A percentile compares a stretch with the other conserved stretches of the same genome.
phyloP scores from a whole-genome alignment of 2,888 invertebrate genomes.

The Cantharis lateralis region DNA sequence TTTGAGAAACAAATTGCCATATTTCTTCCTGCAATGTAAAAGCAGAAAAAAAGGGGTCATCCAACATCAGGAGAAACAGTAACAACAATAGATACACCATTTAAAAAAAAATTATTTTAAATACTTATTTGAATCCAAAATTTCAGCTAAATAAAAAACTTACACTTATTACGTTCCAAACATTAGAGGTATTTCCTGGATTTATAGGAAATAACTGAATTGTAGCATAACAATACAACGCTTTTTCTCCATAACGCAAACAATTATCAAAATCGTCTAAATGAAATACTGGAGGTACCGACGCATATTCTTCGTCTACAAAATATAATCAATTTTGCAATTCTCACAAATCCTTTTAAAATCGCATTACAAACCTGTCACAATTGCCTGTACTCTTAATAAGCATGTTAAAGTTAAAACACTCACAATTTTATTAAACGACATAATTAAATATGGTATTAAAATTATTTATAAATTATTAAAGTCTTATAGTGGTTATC shows the following conservation, averaged over 20 bases:
- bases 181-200: constrained; percentile 10
- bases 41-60: too few species aligned
- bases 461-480: neutral
- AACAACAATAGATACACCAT: too few species aligned
- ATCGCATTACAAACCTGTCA: neutral
- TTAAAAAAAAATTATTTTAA: too few species aligned
- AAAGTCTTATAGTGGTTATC: neutral
- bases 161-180: constrained; percentile 29
- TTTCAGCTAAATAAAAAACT: neutral
- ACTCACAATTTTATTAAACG: neutral
- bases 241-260: constrained; percentile 9
- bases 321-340: neutral
- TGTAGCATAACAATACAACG: constrained; percentile 26
- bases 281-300: neutral
- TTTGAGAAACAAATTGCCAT: too few species aligned
- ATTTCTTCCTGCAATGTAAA: too few species aligned
- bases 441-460: neutral
- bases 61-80: too few species aligned
- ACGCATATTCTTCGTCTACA: neutral
- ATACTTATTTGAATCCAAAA: too few species aligned
- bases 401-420: neutral
- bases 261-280: constrained; percentile 26
- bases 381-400: neutral
- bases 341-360: too few species aligned
- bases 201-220: constrained; percentile 19